phyloP scores from a whole-genome alignment of 2,113 vertebrate species.

The Etia nguti region DNA sequence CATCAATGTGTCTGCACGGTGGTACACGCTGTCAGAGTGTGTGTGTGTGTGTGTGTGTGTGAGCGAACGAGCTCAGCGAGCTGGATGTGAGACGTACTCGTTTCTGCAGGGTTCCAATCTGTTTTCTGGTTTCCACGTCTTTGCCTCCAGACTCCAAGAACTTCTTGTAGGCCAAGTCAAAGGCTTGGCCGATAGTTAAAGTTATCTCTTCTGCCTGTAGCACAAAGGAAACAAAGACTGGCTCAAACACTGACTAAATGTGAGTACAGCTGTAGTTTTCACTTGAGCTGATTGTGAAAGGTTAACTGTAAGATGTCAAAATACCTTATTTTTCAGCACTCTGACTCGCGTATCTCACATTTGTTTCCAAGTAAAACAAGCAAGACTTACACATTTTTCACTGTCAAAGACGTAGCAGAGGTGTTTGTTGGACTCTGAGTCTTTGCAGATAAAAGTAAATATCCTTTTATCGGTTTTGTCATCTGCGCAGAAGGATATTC shows the following conservation, averaged over 20 bases:
- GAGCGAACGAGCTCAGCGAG: not conserved
- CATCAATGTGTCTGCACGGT: not conserved
- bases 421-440: constrained; percentile 96
- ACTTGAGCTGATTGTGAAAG: not conserved
- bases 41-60: not conserved
- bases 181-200: constrained; percentile 96
- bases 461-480: constrained; percentile 99
- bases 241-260: not conserved
- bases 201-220: constrained; percentile 94
- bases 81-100: constrained; percentile 73
- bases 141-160: constrained; percentile 98
- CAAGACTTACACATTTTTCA: constrained; percentile 93
- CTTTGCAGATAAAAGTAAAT: constrained; percentile 99
- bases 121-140: constrained; percentile 97
- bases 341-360: not conserved
- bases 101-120: constrained; percentile 93
- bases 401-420: constrained; percentile 99
- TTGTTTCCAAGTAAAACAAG: not conserved
- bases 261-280: not conserved
- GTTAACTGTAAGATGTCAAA: not conserved
- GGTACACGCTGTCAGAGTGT: not conserved
- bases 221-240: not conserved
- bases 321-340: not conserved
- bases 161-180: constrained; percentile 98
- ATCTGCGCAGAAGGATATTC: constrained; percentile 98